Evolutionary conservation across 2,797 vertebrate genomes (phyloP).

Genomic region (Eulemur albifrons): DNA sequence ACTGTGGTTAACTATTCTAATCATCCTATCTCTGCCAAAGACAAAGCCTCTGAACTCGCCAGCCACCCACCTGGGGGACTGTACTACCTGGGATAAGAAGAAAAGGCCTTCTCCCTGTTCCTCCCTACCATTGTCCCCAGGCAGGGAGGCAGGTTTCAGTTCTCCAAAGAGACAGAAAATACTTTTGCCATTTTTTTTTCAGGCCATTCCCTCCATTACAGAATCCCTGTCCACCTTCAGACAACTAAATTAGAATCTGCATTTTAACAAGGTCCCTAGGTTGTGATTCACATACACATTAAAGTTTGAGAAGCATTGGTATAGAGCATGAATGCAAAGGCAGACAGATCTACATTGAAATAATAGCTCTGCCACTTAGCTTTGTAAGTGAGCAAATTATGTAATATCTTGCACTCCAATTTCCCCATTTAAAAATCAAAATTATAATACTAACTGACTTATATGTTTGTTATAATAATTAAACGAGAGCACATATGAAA

Average conservation of each 20-base stretch:
- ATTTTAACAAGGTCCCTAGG: not conserved
- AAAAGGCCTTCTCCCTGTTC: too few relatives aligned
- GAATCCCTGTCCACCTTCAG: not conserved
- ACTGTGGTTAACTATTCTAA: too few relatives aligned
- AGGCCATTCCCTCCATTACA: too few relatives aligned
- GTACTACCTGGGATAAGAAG: too few relatives aligned
- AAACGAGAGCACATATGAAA: not conserved
- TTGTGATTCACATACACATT: not conserved
- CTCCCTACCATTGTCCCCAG: too few relatives aligned
- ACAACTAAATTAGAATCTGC: not conserved
- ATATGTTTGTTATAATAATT: not conserved
- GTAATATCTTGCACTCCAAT: not conserved
- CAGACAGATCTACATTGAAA: not conserved
- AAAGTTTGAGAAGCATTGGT: not conserved
- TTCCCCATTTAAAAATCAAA: not conserved
- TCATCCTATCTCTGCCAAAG: too few relatives aligned
- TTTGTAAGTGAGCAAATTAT: not conserved
- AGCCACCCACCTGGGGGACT: too few relatives aligned
- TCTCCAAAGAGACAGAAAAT: too few relatives aligned
- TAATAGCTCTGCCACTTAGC: not conserved
- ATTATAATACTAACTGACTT: not conserved
- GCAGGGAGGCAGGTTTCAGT: too few relatives aligned
- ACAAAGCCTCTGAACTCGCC: too few relatives aligned
- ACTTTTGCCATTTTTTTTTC: too few relatives aligned
- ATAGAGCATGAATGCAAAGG: not conserved